A percentile compares a stretch with the other conserved stretches of the same genome.
Evolutionary conservation across 2,797 vertebrate species (phyloP).

Genomic region (Megalops cyprinoides): DNA sequence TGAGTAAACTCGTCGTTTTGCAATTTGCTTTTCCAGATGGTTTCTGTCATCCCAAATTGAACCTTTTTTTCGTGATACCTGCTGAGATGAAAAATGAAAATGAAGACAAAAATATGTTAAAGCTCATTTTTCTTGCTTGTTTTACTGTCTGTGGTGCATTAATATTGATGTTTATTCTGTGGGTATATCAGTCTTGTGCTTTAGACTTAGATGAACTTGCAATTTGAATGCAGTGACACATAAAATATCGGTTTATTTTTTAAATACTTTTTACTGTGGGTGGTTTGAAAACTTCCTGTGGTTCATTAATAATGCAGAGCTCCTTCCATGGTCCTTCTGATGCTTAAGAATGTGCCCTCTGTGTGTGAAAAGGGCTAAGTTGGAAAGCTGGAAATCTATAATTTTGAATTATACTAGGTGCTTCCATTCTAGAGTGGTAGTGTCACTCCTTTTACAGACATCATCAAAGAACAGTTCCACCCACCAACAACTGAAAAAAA

Average conservation of each 20-base stretch:
- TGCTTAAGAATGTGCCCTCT: neutral
- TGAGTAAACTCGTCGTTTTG: no score
- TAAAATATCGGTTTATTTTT: neutral
- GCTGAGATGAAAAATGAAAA: neutral
- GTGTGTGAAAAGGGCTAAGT: neutral
- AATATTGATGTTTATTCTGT: neutral
- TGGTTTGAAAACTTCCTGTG: neutral
- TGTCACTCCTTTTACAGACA: neutral
- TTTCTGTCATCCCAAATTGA: no score
- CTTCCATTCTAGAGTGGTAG: no score
- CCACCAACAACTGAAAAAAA: no score
- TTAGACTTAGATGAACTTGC: neutral
- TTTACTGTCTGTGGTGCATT: neutral
- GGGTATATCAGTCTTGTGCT: neutral
- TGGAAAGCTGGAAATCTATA: neutral
- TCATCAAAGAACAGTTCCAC: neutral
- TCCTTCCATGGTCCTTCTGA: slow-evolving; percentile 7
- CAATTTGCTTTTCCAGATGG: no score
- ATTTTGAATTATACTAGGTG: no score
- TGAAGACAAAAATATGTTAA: neutral
- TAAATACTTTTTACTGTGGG: neutral
- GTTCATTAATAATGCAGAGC: neutral
- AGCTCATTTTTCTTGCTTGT: neutral
- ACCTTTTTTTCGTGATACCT: no score
- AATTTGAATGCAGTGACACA: neutral